Base-by-base conservation (phyloP, 2,113 vertebrate species). In the Piliocolobus tephrosceles region DNA sequence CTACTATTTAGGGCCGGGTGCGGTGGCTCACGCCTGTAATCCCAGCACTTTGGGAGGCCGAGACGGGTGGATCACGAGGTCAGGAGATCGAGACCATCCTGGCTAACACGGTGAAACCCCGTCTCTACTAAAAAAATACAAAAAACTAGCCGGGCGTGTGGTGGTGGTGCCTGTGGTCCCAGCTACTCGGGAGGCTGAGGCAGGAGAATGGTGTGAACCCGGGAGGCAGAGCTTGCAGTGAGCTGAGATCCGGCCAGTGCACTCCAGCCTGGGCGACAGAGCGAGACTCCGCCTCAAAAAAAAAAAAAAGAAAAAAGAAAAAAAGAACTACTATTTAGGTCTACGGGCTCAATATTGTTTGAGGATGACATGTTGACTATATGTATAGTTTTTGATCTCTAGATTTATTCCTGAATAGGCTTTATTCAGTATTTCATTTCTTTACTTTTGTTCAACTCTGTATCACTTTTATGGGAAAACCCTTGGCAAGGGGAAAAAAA, bases 221-320 rank as follows among this genome's bases (percentile, higher is more conserved):
- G 12, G 47, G 47, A 14, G 47, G 47, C 12, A 3, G 12, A 50
- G 47, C 12, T 50, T 50, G 47, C 12, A 50, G 47, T 50, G 47
- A 50, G 47, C 47, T 0, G 47, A 50, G 47, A 50, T 50, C 12
- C 0, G 0, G 47, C 47, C 3, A 14, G 3, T 1, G 47, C 47
- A 4, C 13, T 50, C 13, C 47, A 14, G 47, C 47, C 47, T 50
- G 47, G 13, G 13, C 0, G 3, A 14, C 47, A 14, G 12, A 50
- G 47, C 0, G 3, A 50, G 47, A 50, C 12, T 50, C 47, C 13
- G 3, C 14, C 3, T 14, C 47, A 13, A 47, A 50, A 50, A 47
- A 47, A 47, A 47, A 47, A 12, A 47, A 45, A 47, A 47, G 9
- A 78, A 43, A 43, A 43, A 47, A 47, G 13, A 13, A 50, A 47